Conservation (phyloP, 1,140 invertebrate species). For the Cryptotermes secundus region DNA sequence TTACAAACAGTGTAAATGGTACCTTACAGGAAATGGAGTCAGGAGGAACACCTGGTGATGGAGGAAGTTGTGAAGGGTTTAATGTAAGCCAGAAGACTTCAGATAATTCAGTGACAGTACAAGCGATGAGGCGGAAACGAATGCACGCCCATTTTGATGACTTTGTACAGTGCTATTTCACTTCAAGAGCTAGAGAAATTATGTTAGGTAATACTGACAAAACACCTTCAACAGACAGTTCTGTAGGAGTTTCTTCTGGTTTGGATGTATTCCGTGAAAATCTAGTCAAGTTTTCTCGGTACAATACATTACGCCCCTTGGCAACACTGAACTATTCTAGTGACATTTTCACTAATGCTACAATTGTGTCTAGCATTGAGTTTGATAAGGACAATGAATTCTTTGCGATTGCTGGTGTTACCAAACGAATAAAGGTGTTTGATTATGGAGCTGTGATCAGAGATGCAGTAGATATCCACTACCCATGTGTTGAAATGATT, state of each 20-base stretch:
- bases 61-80: constrained; percentile 45
- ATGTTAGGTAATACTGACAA: constrained; percentile 54
- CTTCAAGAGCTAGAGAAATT: constrained; percentile 69
- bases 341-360: constrained; percentile 85
- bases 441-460: constrained; percentile 85
- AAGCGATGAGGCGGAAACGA: constrained; percentile 68
- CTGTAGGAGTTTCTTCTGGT: constrained; percentile 50
- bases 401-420: constrained; percentile 95
- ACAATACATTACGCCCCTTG: constrained; percentile 73
- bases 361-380: constrained; percentile 95
- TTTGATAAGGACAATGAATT: constrained; percentile 97
- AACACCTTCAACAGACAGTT: constrained; percentile 43
- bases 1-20: background rate
- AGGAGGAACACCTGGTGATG: background rate
- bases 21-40: background rate
- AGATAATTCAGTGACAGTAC: constrained; percentile 46
- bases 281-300: constrained; percentile 85
- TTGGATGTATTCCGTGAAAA: constrained; percentile 83
- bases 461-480: constrained; percentile 86
- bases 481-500: constrained; percentile 90
- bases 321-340: constrained; percentile 89
- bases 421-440: constrained; percentile 92
- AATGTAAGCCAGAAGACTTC: constrained; percentile 51
- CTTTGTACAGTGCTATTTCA: constrained; percentile 85
- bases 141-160: constrained; percentile 89